These are phyloP conservation scores for Hycleus cichorii DNA, from an alignment of 1,140 invertebrate species.

Conservation along the genomic window DNA sequence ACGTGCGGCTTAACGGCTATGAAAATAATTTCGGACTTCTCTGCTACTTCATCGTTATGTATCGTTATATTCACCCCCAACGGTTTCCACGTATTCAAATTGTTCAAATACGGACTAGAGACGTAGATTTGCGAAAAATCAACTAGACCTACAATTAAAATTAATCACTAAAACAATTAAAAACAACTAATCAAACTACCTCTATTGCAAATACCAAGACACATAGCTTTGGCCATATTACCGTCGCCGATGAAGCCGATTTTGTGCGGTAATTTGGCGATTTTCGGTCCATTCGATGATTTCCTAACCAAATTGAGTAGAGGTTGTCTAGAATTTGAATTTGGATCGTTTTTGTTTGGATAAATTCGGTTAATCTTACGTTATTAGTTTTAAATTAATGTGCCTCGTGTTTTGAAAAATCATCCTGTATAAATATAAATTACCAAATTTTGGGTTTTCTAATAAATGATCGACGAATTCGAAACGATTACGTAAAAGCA, in stretches of 20 bases:
- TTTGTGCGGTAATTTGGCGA: too few relatives aligned
- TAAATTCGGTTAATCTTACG: too few relatives aligned
- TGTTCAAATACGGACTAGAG: conserved; percentile 58
- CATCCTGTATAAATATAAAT: too few relatives aligned
- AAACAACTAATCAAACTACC: conserved; percentile 38
- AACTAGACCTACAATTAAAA: conserved; percentile 40
- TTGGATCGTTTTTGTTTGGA: too few relatives aligned
- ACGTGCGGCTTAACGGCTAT: conserved; percentile 81
- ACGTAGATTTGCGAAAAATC: conserved; percentile 55
- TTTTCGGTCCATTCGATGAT: too few relatives aligned
- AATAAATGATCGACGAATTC: too few relatives aligned
- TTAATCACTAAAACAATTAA: background rate
- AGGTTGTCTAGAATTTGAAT: too few relatives aligned
- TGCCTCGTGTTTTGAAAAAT: too few relatives aligned
- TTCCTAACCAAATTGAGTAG: too few relatives aligned
- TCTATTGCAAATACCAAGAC: conserved; percentile 63
- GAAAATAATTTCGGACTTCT: conserved; percentile 68
- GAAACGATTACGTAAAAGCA: too few relatives aligned
- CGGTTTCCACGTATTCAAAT: conserved; percentile 56
- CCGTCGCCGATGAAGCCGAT: conserved; percentile 92
- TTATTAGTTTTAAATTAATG: too few relatives aligned
- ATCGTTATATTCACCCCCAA: conserved; percentile 52
- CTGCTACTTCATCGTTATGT: conserved; percentile 56
- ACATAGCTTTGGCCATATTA: conserved; percentile 88
- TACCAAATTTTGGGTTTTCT: too few relatives aligned